Conservation (phyloP, 2,113 vertebrate species). For the Orientallactaga bullata region DNA sequence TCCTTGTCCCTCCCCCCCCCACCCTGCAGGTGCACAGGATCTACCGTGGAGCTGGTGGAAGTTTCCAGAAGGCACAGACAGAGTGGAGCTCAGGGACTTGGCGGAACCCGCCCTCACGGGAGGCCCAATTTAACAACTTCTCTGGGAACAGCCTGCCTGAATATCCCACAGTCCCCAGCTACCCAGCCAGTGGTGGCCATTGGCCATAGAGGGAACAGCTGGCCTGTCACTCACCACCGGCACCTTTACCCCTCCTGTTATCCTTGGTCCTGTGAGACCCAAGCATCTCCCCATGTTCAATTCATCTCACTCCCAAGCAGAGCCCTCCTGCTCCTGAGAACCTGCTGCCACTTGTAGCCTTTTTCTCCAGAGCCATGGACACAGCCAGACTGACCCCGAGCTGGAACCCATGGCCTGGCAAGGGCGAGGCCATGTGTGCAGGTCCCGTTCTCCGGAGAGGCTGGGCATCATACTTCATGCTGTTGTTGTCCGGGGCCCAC, state of each 20-base stretch:
- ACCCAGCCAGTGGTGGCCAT: slow-evolving; percentile 86
- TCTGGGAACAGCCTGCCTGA: slow-evolving; percentile 95
- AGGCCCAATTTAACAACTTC: slow-evolving; percentile 92
- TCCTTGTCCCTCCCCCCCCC: too few relatives aligned
- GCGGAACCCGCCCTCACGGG: slow-evolving; percentile 91
- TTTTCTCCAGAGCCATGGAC: fast-evolving
- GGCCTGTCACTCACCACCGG: neutral
- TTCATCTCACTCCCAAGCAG: neutral
- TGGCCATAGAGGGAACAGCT: slow-evolving; percentile 83
- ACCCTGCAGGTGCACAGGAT: slow-evolving; percentile 93
- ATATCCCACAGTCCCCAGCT: slow-evolving; percentile 95
- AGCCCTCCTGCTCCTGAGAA: neutral
- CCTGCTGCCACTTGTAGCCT: fast-evolving
- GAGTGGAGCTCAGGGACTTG: slow-evolving; percentile 94
- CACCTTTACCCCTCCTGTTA: neutral
- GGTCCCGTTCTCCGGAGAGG: too few relatives aligned
- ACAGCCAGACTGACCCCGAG: too few relatives aligned
- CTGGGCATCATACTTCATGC: too few relatives aligned
- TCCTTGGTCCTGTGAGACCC: neutral
- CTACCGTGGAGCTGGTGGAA: slow-evolving; percentile 94
- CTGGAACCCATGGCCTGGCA: too few relatives aligned
- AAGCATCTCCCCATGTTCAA: neutral
- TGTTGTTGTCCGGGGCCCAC: neutral
- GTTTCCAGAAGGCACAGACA: slow-evolving; percentile 93
- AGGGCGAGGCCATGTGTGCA: too few relatives aligned